These are phyloP conservation scores for Nothocercus nigrocapillus DNA, from an alignment of 2,113 vertebrate species.

Conservation along the genomic window DNA sequence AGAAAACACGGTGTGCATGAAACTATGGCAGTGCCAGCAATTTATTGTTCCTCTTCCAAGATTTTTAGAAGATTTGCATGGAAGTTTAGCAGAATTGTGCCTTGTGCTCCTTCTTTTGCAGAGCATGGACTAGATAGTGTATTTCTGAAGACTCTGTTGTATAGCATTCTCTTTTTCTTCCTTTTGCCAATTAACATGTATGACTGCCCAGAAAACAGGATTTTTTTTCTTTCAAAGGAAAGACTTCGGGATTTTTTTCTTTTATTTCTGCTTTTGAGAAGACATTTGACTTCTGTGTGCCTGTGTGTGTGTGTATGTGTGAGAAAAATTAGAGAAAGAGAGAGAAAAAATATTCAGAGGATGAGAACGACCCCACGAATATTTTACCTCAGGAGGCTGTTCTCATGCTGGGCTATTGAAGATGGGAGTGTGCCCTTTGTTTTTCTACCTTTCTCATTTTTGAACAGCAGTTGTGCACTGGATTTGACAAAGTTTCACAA, in stretches of 20 bases:
- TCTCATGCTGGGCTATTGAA: neutral
- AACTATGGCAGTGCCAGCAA: neutral
- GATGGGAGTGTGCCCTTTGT: neutral
- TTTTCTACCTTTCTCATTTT: neutral
- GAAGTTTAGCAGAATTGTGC: neutral
- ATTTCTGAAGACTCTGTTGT: neutral
- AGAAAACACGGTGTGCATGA: constrained; percentile 24
- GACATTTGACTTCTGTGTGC: fast-evolving
- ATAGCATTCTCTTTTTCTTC: neutral
- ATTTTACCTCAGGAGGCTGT: neutral
- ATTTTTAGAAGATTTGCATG: constrained; percentile 35
- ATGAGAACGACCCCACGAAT: neutral
- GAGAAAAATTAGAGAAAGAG: neutral
- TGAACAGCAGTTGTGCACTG: neutral
- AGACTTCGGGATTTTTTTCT: neutral
- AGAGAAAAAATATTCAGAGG: neutral
- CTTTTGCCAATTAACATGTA: fast-evolving
- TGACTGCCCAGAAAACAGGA: neutral
- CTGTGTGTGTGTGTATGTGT: neutral
- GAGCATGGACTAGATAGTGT: neutral
- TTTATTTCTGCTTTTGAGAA: neutral
- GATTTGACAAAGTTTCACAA: neutral
- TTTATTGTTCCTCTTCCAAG: constrained; percentile 20
- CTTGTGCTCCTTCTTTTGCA: neutral
- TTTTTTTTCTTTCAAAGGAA: neutral